phyloP scores from a whole-genome alignment of 2,113 vertebrate species.

The Bostrychus sinensis region DNA sequence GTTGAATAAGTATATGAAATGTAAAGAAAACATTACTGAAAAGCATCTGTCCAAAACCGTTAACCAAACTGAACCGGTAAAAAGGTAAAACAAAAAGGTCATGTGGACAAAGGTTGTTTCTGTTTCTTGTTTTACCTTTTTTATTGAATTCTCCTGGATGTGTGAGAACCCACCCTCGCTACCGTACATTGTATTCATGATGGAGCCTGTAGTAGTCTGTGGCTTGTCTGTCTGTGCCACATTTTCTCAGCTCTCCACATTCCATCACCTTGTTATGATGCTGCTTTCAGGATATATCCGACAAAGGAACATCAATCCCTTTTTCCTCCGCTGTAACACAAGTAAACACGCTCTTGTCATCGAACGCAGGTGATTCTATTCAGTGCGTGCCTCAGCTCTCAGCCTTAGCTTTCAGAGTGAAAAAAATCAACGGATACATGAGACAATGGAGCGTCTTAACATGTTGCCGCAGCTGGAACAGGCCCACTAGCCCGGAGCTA shows the following conservation, averaged over 20 bases:
- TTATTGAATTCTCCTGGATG: too few species aligned
- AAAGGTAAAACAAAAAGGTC: too few species aligned
- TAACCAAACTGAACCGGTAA: too few species aligned
- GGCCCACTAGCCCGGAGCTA: slow-evolving; percentile 50
- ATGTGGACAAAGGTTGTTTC: too few species aligned
- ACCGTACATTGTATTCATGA: too few species aligned
- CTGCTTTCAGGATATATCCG: slow-evolving; percentile 13
- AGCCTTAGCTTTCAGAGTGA: slow-evolving; percentile 45
- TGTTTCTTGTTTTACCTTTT: too few species aligned
- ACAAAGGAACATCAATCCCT: slow-evolving; percentile 27
- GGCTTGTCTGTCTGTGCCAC: neutral
- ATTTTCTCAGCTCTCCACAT: slow-evolving; percentile 2
- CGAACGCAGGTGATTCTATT: slow-evolving; percentile 54
- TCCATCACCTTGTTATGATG: slow-evolving; percentile 8
- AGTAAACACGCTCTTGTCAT: slow-evolving; percentile 55
- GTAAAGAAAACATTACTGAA: too few species aligned
- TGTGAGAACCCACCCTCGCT: too few species aligned
- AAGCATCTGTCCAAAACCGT: too few species aligned
- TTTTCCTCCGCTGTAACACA: slow-evolving; percentile 26
- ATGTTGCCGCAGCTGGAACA: slow-evolving; percentile 61
- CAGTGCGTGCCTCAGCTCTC: slow-evolving; percentile 20
- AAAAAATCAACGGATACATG: slow-evolving; percentile 38
- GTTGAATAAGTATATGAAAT: too few species aligned
- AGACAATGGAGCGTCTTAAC: slow-evolving; percentile 63
- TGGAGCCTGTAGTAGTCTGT: too few species aligned